These are phyloP conservation scores for Hemibagrus wyckioides DNA, from an alignment of 2,113 vertebrate genomes.

Conservation along the genomic window DNA sequence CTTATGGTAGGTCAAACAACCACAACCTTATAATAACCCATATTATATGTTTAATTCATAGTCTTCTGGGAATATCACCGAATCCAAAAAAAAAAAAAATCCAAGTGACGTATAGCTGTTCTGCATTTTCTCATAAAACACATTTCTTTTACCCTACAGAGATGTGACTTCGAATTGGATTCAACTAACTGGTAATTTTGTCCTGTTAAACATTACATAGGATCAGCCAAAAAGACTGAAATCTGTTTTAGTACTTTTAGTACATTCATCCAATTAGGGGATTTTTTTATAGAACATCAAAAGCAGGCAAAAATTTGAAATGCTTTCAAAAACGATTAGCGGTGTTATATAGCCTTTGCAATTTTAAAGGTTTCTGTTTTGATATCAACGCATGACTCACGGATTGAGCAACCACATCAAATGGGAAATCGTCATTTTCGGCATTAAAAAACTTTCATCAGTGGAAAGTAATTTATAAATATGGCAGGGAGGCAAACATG, in stretches of 20 bases:
- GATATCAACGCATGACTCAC: slow-evolving; percentile 27
- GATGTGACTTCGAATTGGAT: not conserved
- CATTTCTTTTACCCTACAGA: not conserved
- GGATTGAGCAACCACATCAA: slow-evolving; percentile 25
- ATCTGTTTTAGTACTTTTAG: not conserved
- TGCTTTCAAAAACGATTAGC: not conserved
- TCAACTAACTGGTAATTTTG: slow-evolving; percentile 9
- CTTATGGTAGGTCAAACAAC: not conserved
- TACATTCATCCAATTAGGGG: slow-evolving; percentile 2
- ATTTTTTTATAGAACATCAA: slow-evolving; percentile 26
- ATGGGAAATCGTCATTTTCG: slow-evolving; percentile 31
- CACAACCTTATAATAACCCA: not conserved
- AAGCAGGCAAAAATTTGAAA: not conserved
- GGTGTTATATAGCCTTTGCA: slow-evolving; percentile 1
- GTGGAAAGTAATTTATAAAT: slow-evolving; percentile 42
- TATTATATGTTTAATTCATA: not conserved
- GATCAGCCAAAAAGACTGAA: not conserved
- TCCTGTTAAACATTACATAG: not conserved
- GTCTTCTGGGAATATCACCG: not conserved
- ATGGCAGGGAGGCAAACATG: slow-evolving; percentile 34
- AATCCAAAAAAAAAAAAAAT: not conserved
- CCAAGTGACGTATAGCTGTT: not conserved
- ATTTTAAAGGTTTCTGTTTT: slow-evolving; percentile 23
- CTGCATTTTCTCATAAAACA: not conserved
- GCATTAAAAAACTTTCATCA: slow-evolving; percentile 38